Percentiles rank a stretch among this genome's conserved stretches.
Evolutionary conservation across 2,113 vertebrate species (phyloP).

Genomic region (Aplodontia rufa): DNA sequence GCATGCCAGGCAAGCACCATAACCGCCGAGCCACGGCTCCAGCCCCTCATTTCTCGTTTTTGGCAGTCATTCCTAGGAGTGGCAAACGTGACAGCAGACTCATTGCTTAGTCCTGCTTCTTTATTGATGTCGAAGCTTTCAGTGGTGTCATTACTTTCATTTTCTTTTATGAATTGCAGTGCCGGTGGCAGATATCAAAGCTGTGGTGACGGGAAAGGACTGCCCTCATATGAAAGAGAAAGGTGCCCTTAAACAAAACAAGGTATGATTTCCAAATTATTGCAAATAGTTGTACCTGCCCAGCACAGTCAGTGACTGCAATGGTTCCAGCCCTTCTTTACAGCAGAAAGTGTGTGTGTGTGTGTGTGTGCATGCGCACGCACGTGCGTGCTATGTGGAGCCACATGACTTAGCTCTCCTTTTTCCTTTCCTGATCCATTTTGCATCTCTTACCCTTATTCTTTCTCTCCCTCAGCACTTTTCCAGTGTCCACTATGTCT

Average conservation of each 20-base stretch:
- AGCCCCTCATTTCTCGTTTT: neutral
- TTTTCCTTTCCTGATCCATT: neutral
- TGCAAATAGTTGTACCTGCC: neutral
- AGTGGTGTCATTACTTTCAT: neutral
- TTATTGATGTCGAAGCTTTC: neutral
- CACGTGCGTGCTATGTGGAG: no score
- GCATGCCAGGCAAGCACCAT: no score
- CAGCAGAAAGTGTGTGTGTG: neutral
- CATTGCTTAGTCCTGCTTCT: neutral
- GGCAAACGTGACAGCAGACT: no score
- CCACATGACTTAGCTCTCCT: neutral
- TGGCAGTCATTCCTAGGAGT: neutral
- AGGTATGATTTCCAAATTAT: slow-evolving; percentile 86
- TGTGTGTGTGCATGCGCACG: neutral
- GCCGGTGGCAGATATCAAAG: slow-evolving; percentile 99
- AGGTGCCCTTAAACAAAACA: slow-evolving; percentile 99
- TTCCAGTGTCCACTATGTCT: neutral
- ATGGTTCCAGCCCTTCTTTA: neutral
- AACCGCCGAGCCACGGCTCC: no score
- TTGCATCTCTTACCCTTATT: neutral
- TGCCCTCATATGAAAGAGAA: slow-evolving; percentile 99
- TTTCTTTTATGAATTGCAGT: slow-evolving; percentile 86
- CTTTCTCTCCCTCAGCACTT: neutral
- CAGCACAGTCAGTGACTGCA: neutral
- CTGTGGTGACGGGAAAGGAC: slow-evolving; percentile 98